Evolutionary conservation across 2,113 vertebrate genomes (phyloP).

Genomic region (Bubalus kerabau): DNA sequence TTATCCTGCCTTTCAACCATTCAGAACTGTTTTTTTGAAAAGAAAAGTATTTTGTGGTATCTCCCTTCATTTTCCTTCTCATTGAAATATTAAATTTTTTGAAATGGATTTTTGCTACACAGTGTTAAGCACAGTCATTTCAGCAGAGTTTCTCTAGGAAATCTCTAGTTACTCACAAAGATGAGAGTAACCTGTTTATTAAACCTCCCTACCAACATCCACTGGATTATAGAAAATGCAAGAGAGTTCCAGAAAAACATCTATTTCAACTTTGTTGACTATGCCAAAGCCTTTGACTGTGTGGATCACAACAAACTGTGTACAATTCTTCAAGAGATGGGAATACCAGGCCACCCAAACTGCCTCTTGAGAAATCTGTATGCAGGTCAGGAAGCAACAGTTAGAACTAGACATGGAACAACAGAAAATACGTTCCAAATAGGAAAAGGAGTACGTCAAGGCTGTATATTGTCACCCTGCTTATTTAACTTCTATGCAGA

Average conservation of each 20-base stretch:
- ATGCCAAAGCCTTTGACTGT: background rate
- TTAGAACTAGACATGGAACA: background rate
- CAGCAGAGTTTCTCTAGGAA: background rate
- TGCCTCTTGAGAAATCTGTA: background rate
- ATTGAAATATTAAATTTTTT: conserved; percentile 17
- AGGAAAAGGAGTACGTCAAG: accelerated
- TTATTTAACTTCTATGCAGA: background rate
- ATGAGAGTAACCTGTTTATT: background rate
- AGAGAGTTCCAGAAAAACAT: background rate
- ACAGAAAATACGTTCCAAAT: background rate
- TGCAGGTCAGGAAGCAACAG: background rate
- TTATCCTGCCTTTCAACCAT: background rate
- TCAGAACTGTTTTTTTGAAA: conserved; percentile 11
- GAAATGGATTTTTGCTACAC: background rate
- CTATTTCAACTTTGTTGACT: background rate
- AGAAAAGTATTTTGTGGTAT: conserved; percentile 16
- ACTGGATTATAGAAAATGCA: background rate
- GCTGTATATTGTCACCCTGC: background rate
- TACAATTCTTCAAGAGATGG: background rate
- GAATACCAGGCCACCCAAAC: background rate
- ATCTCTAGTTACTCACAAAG: background rate
- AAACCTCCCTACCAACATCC: background rate
- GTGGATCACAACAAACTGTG: background rate
- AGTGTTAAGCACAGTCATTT: background rate
- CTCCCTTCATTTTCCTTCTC: background rate